Percentiles rank a stretch among this genome's conserved stretches.
Conservation (phyloP, 2,888 invertebrate species). For the Pycnomerus fuliginosus region DNA sequence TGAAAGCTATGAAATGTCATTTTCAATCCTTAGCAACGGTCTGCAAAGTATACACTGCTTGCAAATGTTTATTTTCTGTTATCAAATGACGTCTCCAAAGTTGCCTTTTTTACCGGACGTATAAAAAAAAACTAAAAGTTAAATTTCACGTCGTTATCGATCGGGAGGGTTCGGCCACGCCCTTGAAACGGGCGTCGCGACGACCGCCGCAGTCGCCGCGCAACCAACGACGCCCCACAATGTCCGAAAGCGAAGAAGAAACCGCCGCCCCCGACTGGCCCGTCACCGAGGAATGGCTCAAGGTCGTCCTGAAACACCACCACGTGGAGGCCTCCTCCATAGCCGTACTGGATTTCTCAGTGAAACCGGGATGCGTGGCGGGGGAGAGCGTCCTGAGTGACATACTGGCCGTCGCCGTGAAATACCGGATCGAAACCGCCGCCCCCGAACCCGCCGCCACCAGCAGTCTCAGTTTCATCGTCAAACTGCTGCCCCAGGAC, state of each 20-base stretch:
- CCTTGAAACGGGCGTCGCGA: background rate
- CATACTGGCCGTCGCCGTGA: constrained; percentile 72
- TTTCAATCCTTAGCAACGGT: no score
- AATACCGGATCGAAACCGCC: constrained; percentile 56
- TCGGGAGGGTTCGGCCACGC: background rate
- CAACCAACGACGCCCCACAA: constrained; percentile 29
- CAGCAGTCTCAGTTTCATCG: constrained; percentile 59
- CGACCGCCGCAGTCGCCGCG: no score
- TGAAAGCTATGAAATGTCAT: no score
- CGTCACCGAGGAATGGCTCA: constrained; percentile 60
- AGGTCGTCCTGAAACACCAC: constrained; percentile 55
- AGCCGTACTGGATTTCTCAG: constrained; percentile 55
- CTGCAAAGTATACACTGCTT: no score
- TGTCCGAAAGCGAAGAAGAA: constrained; percentile 59
- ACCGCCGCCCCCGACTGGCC: constrained; percentile 56
- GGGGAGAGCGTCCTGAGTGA: constrained; percentile 76
- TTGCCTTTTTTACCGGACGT: no score
- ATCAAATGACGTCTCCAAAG: no score
- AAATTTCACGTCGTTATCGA: background rate
- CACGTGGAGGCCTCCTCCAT: constrained; percentile 49
- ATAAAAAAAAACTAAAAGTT: constrained; percentile 1
- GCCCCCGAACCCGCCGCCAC: constrained; percentile 33
- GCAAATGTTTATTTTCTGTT: no score
- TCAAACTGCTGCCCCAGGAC: constrained; percentile 76
- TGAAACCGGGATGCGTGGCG: constrained; percentile 61